These are phyloP conservation scores for Setophaga coronata DNA, from an alignment of 2,113 vertebrate genomes.

Conservation along the genomic window DNA sequence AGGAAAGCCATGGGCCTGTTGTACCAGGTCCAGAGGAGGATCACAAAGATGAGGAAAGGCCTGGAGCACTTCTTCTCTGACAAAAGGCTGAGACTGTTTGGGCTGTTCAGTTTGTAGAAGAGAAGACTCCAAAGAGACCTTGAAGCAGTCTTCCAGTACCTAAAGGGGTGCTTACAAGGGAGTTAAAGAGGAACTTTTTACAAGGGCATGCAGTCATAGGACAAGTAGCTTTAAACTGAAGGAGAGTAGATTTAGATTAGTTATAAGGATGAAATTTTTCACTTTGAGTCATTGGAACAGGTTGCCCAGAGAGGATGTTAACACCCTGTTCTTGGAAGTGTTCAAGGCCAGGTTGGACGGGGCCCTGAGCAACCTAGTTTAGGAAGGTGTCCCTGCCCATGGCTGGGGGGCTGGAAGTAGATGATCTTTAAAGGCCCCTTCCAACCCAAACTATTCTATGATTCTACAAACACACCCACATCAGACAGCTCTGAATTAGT, in stretches of 20 bases:
- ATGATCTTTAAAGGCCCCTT: neutral
- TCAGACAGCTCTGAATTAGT: slow-evolving; percentile 10
- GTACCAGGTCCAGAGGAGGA: neutral
- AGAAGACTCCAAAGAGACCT: neutral
- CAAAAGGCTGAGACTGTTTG: neutral
- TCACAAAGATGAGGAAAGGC: neutral
- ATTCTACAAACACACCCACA: neutral
- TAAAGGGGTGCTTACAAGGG: neutral
- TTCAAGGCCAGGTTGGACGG: neutral
- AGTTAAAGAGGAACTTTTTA: neutral
- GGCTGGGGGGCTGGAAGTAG: neutral
- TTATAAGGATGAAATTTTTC: neutral
- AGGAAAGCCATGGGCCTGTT: neutral
- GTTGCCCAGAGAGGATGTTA: neutral
- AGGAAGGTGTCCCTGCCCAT: neutral
- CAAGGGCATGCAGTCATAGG: neutral
- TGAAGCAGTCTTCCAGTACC: neutral
- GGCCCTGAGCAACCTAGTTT: neutral
- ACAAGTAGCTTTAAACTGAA: neutral
- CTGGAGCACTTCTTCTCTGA: neutral
- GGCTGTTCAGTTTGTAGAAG: neutral
- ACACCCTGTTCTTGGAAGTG: neutral
- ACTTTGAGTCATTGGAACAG: neutral
- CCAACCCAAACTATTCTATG: neutral
- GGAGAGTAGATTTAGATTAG: neutral